Base-by-base conservation (phyloP, 1,140 invertebrate genomes). In the Drosophila mojavensis region DNA sequence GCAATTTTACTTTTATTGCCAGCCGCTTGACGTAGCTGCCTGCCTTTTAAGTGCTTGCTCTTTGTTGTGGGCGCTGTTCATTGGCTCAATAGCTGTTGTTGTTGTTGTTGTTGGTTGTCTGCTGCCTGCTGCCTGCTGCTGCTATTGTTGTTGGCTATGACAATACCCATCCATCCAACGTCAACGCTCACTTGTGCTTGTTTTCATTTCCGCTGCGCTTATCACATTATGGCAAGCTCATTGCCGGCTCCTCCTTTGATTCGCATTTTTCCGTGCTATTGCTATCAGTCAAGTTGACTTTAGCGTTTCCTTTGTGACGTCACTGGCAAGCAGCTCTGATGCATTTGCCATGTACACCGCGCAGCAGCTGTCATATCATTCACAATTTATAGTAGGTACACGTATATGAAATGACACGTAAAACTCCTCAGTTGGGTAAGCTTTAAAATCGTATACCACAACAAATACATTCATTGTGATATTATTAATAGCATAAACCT, bases 151-250 rank as follows among this genome's bases (percentile, higher is more conserved):
- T 61, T 60, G 24, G 41, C 17, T 28, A 43, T 53, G 54, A 45
- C 55, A 51, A 71, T 75, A 53, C 64, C 71, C 65, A 67, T 76
- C 48, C 72, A 75, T 63, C 61, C 45, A 70, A 30, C 67, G 78
- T 76, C 75, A 76, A 66, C 82, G 75, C 71, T 51, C 65, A 76
- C 65, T 86, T 81, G 68, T 75, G 68, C 83, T 86, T 86, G 83
- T 79, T 86, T 88, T 86, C 83, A 86, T 86, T 86, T 86, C 83
- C 83, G 79, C 60, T 83, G 55, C 83, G 79, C 79, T 86, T 86
- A 86, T 86, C 83, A 88, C 83, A 88, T 86, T 86, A 86, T 86
- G 82, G 83, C 83, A 88, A 86, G 83, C 83, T 86, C 83, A 88
- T 88, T 82, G 83, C 83, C 76, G 72, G 43, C 72, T 67, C 69